Evolutionary conservation across 1,140 invertebrate genomes (phyloP).

Genomic region (Papilio xuthus): DNA sequence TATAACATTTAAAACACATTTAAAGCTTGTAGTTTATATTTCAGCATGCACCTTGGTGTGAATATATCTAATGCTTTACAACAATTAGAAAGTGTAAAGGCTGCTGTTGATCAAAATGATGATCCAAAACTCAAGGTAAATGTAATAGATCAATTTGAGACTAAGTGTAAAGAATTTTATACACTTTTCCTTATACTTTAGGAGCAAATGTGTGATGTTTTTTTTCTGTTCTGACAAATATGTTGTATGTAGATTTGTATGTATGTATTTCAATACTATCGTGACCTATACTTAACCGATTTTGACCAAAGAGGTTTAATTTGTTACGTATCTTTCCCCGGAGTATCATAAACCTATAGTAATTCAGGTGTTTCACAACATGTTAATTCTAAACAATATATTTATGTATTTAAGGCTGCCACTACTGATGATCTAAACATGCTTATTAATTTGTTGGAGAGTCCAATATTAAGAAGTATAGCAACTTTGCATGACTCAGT

Average conservation of each 20-base stretch:
- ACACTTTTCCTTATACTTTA: slow-evolving; percentile 23
- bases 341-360: too few relatives aligned
- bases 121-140: slow-evolving; percentile 86
- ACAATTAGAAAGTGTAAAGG: slow-evolving; percentile 90
- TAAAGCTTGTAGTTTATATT: slow-evolving; percentile 34
- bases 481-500: slow-evolving; percentile 95
- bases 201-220: neutral
- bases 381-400: slow-evolving; percentile 17
- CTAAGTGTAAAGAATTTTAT: neutral
- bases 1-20: too few relatives aligned
- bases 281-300: too few relatives aligned
- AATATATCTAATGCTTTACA: slow-evolving; percentile 89
- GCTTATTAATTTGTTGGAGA: slow-evolving; percentile 93
- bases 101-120: slow-evolving; percentile 87
- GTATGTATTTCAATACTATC: too few relatives aligned
- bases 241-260: too few relatives aligned
- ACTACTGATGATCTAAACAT: slow-evolving; percentile 93
- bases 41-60: slow-evolving; percentile 69
- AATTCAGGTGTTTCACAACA: neutral
- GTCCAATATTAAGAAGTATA: slow-evolving; percentile 95
- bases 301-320: too few relatives aligned
- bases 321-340: too few relatives aligned
- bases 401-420: slow-evolving; percentile 80
- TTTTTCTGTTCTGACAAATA: neutral
- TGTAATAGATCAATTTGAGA: slow-evolving; percentile 27